Evolutionary conservation across 1,140 invertebrate species (phyloP).

Genomic region (Palaemon carinicauda): DNA sequence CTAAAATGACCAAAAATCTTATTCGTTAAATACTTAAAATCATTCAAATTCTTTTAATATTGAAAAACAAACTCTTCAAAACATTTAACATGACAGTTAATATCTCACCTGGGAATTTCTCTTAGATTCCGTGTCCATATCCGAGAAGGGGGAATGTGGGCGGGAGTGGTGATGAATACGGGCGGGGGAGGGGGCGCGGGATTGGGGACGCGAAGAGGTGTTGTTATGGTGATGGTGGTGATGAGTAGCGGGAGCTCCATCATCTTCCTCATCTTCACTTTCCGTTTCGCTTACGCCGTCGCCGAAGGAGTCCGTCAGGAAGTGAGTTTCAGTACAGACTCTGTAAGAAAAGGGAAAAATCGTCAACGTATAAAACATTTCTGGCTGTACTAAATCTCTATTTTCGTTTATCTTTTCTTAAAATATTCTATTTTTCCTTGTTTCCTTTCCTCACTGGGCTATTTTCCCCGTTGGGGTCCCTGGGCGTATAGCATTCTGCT

Average conservation of each 20-base stretch:
- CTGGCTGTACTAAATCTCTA: too few species aligned
- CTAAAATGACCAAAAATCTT: too few species aligned
- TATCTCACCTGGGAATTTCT: conserved; percentile 42
- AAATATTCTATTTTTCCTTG: too few species aligned
- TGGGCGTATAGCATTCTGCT: too few species aligned
- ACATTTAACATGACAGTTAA: too few species aligned
- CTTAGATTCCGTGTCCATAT: conserved; percentile 51
- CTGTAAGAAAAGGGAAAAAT: background rate
- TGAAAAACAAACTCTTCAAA: too few species aligned
- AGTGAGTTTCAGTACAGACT: conserved; percentile 42
- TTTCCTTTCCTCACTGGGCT: too few species aligned
- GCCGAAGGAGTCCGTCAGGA: conserved; percentile 46
- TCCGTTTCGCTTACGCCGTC: conserved; percentile 57
- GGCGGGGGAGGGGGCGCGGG: conserved; percentile 40
- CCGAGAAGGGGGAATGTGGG: conserved; percentile 45
- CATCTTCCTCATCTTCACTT: conserved; percentile 60
- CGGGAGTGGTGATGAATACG: conserved; percentile 41
- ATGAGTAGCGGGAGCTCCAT: conserved; percentile 57
- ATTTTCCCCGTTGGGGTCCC: too few species aligned
- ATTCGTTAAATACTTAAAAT: too few species aligned
- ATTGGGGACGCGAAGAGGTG: conserved; percentile 32
- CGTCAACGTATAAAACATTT: too few species aligned
- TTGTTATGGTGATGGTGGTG: conserved; percentile 21
- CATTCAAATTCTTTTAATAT: too few species aligned
- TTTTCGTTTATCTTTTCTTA: too few species aligned